Conservation (phyloP, 1,140 invertebrate genomes). For the Pogonus chalceus region DNA sequence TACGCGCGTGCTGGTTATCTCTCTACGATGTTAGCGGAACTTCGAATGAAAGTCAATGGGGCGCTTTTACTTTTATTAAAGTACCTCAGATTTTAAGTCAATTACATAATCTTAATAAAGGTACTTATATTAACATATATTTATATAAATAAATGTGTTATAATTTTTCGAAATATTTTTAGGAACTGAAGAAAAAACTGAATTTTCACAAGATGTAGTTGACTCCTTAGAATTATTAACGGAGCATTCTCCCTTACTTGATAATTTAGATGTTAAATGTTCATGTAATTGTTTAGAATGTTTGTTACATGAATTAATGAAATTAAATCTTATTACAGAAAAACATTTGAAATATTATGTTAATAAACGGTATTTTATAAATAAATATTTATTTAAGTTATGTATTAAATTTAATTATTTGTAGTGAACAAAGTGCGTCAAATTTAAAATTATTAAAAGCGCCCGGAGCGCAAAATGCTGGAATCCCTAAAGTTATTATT, state of each 20-base stretch:
- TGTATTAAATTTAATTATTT: conserved; percentile 15
- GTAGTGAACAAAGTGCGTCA: conserved; percentile 35
- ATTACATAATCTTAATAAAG: conserved; percentile 45
- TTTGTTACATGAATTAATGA: conserved; percentile 70
- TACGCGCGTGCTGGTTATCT: conserved; percentile 80
- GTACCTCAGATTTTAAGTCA: conserved; percentile 69
- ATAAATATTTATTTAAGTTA: not conserved
- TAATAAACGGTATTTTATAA: conserved; percentile 40
- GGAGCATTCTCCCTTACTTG: conserved; percentile 70
- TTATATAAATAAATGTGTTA: not conserved
- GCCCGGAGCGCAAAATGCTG: conserved; percentile 46
- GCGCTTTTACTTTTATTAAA: conserved; percentile 87
- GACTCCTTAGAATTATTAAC: conserved; percentile 73
- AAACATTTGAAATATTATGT: conserved; percentile 61
- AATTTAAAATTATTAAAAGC: conserved; percentile 53
- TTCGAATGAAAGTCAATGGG: conserved; percentile 75
- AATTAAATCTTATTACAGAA: conserved; percentile 70
- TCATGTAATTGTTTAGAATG: conserved; percentile 79
- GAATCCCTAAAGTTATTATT: conserved; percentile 68
- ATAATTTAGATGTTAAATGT: conserved; percentile 80
- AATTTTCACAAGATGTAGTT: conserved; percentile 63
- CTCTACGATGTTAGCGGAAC: conserved; percentile 67
- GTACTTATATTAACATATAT: conserved; percentile 18
- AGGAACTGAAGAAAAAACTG: conserved; percentile 43
- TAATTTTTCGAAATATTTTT: conserved; percentile 16